Evolutionary conservation across 2,113 vertebrate genomes (phyloP).

Genomic region (Nesogale talazaci): DNA sequence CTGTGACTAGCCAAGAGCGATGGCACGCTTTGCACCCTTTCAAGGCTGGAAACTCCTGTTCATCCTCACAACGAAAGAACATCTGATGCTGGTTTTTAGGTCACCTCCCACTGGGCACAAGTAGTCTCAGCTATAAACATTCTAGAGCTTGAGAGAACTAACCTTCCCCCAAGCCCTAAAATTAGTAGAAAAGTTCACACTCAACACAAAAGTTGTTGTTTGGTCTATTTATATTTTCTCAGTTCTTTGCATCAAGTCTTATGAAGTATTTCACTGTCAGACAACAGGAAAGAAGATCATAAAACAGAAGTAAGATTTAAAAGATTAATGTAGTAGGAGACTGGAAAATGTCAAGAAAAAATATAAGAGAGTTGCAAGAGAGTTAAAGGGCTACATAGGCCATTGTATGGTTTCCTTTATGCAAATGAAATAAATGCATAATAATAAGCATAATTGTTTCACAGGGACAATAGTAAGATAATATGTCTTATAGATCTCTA

Average conservation of each 20-base stretch:
- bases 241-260: conserved; percentile 66
- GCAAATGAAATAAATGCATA: conserved; percentile 49
- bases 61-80: conserved; percentile 37
- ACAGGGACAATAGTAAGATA: background rate
- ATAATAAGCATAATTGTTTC: no score
- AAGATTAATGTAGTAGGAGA: conserved; percentile 8
- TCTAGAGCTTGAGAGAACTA: conserved; percentile 59
- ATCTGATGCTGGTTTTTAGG: conserved; percentile 69
- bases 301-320: conserved; percentile 55
- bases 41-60: background rate
- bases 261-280: conserved; percentile 61
- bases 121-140: conserved; percentile 59
- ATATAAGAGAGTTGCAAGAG: background rate
- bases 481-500: background rate
- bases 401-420: background rate
- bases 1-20: background rate
- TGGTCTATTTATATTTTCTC: conserved; percentile 81
- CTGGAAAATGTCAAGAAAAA: conserved; percentile 47
- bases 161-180: conserved; percentile 60
- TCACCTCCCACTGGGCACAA: conserved; percentile 63
- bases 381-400: background rate
- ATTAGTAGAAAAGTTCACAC: conserved; percentile 73
- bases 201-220: conserved; percentile 76
- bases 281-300: conserved; percentile 45
- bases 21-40: background rate